These are phyloP conservation scores for Choreutis nemorana DNA, from an alignment of 2,888 invertebrate species.

Conservation along the genomic window DNA sequence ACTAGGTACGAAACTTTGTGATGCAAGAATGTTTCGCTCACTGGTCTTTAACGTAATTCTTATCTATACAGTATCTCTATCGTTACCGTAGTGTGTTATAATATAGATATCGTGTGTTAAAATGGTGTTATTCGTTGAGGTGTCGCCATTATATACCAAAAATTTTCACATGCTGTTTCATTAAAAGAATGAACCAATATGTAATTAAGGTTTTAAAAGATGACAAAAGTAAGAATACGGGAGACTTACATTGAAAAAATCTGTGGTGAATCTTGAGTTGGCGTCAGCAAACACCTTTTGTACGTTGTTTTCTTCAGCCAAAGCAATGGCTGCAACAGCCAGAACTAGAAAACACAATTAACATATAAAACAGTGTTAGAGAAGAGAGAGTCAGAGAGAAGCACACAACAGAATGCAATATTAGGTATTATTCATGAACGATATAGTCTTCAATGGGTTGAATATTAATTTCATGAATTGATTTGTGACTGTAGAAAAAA, in stretches of 20 bases:
- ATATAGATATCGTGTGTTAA: background rate
- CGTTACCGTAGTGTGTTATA: background rate
- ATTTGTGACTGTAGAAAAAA: too few relatives aligned
- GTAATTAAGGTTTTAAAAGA: slow-evolving; percentile 1
- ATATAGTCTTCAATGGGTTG: too few relatives aligned
- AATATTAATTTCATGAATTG: too few relatives aligned
- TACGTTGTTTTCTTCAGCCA: slow-evolving; percentile 17
- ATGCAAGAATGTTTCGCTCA: too few relatives aligned
- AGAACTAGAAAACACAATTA: slow-evolving; percentile 24
- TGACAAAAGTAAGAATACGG: slow-evolving; percentile 1
- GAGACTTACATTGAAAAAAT: slow-evolving; percentile 36
- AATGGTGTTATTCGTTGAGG: too few relatives aligned
- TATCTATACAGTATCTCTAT: background rate
- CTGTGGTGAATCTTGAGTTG: slow-evolving; percentile 31
- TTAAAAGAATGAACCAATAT: slow-evolving; percentile 3
- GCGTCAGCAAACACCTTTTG: slow-evolving; percentile 18
- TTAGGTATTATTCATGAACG: too few relatives aligned
- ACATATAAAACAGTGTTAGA: too few relatives aligned
- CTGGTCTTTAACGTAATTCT: too few relatives aligned
- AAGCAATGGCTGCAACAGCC: slow-evolving; percentile 21
- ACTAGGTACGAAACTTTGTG: background rate
- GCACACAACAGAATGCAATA: too few relatives aligned
- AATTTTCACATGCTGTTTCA: slow-evolving; percentile 2
- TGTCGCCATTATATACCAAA: slow-evolving; percentile 7
- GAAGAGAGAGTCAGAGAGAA: too few relatives aligned